These are phyloP conservation scores for Gonatopus flavifemur DNA, from an alignment of 1,140 invertebrate species.

Conservation along the genomic window DNA sequence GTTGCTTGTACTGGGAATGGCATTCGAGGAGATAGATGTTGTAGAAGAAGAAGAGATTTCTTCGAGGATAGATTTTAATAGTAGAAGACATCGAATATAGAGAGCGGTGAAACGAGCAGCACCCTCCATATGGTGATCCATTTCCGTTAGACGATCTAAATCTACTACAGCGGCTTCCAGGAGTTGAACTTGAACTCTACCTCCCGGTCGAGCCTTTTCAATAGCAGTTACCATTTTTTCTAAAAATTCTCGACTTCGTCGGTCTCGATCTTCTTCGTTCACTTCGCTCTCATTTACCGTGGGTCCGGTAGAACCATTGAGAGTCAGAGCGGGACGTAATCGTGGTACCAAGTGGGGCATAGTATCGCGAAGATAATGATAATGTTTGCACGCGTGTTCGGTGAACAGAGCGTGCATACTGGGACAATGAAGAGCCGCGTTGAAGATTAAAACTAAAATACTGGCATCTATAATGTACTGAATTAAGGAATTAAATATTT, in stretches of 20 bases:
- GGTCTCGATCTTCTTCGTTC: conserved; percentile 41
- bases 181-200: conserved; percentile 65
- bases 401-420: conserved; percentile 92
- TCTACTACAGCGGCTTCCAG: conserved; percentile 74
- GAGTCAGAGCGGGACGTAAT: conserved; percentile 67
- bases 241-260: conserved; percentile 64
- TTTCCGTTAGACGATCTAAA: conserved; percentile 74
- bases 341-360: conserved; percentile 90
- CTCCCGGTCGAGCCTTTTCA: conserved; percentile 65
- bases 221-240: conserved; percentile 73
- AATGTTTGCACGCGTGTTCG: conserved; percentile 88
- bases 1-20: conserved; percentile 53
- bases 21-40: conserved; percentile 49
- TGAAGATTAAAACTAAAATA: conserved; percentile 90
- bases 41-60: conserved; percentile 41
- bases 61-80: conserved; percentile 51
- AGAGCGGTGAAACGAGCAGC: conserved; percentile 83
- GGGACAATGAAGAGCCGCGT: conserved; percentile 86
- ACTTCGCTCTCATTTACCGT: conserved; percentile 37
- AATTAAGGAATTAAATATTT: conserved; percentile 27
- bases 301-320: conserved; percentile 30
- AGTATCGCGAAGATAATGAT: conserved; percentile 91
- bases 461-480: conserved; percentile 71
- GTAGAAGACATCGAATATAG: conserved; percentile 65
- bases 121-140: conserved; percentile 80